These are phyloP conservation scores for Chalcis sispes DNA, from an alignment of 2,888 invertebrate genomes.

Conservation along the genomic window DNA sequence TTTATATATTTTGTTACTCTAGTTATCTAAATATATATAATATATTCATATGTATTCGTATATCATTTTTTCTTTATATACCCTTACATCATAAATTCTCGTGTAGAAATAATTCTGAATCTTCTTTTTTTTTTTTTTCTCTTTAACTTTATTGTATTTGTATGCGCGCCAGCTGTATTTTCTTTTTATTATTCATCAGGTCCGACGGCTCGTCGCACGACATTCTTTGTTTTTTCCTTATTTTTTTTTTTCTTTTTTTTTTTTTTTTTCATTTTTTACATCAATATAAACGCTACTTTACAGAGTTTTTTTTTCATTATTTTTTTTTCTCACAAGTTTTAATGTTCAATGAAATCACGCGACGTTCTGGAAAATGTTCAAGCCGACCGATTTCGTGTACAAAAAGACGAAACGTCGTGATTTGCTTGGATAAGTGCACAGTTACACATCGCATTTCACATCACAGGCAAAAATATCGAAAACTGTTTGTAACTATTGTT, in stretches of 20 bases:
- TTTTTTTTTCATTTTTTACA: slow-evolving; percentile 48
- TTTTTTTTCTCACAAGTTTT: slow-evolving; percentile 41
- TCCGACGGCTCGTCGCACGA: slow-evolving; percentile 47
- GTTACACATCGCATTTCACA: slow-evolving; percentile 63
- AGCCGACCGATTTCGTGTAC: slow-evolving; percentile 61
- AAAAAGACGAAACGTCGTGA: slow-evolving; percentile 59
- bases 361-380: slow-evolving; percentile 62
- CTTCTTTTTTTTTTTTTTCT: slow-evolving; percentile 47
- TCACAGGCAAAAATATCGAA: slow-evolving; percentile 64
- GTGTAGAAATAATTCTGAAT: slow-evolving; percentile 72
- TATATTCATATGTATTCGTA: slow-evolving; percentile 65
- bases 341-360: slow-evolving; percentile 54
- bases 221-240: slow-evolving; percentile 37
- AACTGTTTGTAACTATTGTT: slow-evolving; percentile 43
- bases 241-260: slow-evolving; percentile 36
- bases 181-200: slow-evolving; percentile 21
- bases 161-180: slow-evolving; percentile 60
- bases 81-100: slow-evolving; percentile 65
- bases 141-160: slow-evolving; percentile 66
- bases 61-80: slow-evolving; percentile 63
- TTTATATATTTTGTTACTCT: slow-evolving; percentile 67
- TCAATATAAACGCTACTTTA: slow-evolving; percentile 50
- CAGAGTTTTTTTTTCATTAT: slow-evolving; percentile 26
- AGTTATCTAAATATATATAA: slow-evolving; percentile 72
- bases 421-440: slow-evolving; percentile 62